These are phyloP conservation scores for Onychorhynchus coronatus DNA, from an alignment of 2,113 vertebrate genomes.

Conservation along the genomic window DNA sequence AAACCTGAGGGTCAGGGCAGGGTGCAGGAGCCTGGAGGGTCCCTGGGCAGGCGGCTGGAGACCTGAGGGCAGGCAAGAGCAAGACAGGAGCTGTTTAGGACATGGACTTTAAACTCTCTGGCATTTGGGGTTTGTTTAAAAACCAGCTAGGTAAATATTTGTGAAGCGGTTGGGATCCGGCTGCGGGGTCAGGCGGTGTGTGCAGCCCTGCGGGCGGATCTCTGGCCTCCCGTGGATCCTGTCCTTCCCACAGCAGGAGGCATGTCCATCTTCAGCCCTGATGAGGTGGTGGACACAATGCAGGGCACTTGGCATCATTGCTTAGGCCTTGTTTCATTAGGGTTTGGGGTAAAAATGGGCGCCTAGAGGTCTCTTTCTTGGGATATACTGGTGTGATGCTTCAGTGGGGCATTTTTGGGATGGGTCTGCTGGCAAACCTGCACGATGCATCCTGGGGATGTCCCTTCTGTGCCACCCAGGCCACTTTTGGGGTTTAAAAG, in stretches of 20 bases:
- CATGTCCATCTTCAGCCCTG: neutral
- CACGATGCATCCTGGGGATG: neutral
- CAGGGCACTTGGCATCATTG: rapidly evolving
- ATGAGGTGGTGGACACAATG: rapidly evolving
- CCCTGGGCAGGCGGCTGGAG: neutral
- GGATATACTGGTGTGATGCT: rapidly evolving
- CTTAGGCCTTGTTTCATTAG: rapidly evolving
- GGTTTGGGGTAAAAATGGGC: neutral
- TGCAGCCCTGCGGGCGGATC: neutral
- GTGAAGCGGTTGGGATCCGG: slow-evolving; percentile 9
- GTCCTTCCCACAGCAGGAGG: neutral
- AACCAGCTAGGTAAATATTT: slow-evolving; percentile 56
- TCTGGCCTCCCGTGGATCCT: neutral
- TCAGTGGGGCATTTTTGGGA: rapidly evolving
- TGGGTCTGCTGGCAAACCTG: neutral
- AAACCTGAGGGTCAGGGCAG: rapidly evolving
- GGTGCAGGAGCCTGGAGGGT: neutral
- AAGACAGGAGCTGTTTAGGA: slow-evolving; percentile 36
- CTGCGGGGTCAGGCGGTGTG: neutral
- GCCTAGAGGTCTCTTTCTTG: neutral
- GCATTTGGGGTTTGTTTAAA: slow-evolving; percentile 49
- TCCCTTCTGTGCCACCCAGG: neutral
- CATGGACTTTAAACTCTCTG: slow-evolving; percentile 46
- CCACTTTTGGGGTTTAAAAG: neutral
- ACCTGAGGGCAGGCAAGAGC: neutral